A percentile compares a stretch with the other conserved stretches of the same genome.
These are phyloP conservation scores for Pogonocherus hispidulus DNA, from an alignment of 2,888 invertebrate genomes.

Conservation along the genomic window DNA sequence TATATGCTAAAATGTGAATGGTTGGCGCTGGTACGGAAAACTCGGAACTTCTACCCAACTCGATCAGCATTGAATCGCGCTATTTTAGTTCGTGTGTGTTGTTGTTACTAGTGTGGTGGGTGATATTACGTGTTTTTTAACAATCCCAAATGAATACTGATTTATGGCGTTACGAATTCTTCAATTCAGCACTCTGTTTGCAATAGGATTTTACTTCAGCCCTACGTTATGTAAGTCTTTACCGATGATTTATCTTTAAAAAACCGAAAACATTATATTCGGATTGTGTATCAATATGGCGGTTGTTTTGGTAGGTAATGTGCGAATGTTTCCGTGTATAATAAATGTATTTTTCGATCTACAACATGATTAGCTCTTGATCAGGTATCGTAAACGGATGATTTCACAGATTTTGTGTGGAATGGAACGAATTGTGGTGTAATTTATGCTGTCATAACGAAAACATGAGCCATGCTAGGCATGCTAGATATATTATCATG, in stretches of 20 bases:
- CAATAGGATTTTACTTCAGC: conserved; percentile 68
- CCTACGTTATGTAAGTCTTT: conserved; percentile 58
- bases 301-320: conserved; percentile 56
- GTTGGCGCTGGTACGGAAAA: conserved; percentile 46
- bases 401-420: conserved; percentile 10
- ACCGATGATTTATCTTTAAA: conserved; percentile 37
- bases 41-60: conserved; percentile 37
- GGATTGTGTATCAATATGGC: conserved; percentile 59
- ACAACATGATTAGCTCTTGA: conserved; percentile 10
- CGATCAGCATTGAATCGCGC: conserved; percentile 68
- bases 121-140: conserved; percentile 63
- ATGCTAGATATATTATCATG: conserved; percentile 39
- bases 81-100: conserved; percentile 68
- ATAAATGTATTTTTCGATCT: conserved; percentile 32
- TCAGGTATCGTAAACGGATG: neutral
- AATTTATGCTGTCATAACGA: conserved; percentile 49
- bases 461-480: conserved; percentile 44
- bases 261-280: conserved; percentile 49
- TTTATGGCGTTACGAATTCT: conserved; percentile 86
- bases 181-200: conserved; percentile 77
- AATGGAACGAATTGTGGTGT: conserved; percentile 20
- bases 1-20: conserved; percentile 58
- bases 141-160: conserved; percentile 76
- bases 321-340: conserved; percentile 34
- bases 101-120: conserved; percentile 64